Conservation (phyloP, 1,140 invertebrate genomes). For the Drosophila biarmipes region DNA sequence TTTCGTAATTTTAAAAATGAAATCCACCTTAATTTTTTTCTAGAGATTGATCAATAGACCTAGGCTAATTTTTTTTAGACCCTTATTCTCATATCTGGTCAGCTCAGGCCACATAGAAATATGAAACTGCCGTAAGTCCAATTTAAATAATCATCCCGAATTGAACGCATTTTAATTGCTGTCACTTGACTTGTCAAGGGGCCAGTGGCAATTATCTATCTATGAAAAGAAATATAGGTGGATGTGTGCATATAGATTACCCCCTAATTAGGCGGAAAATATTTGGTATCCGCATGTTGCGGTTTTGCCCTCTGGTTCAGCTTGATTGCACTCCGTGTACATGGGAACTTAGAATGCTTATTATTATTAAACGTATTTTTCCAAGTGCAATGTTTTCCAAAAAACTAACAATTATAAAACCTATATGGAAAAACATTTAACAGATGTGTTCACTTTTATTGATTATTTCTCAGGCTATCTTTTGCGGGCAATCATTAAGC, state of each 20-base stretch:
- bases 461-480: conserved; percentile 70
- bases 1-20: neutral
- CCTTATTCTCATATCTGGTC: conserved; percentile 8
- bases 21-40: neutral
- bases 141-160: conserved; percentile 31
- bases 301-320: conserved; percentile 35
- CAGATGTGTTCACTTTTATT: conserved; percentile 54
- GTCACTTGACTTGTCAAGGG: conserved; percentile 45
- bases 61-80: conserved; percentile 7
- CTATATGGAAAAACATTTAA: neutral
- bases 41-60: conserved; percentile 13
- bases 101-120: conserved; percentile 12
- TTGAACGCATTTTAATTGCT: conserved; percentile 48
- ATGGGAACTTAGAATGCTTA: neutral
- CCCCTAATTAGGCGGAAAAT: conserved; percentile 62
- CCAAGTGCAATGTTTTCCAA: conserved; percentile 23
- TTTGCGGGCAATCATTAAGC: conserved; percentile 73
- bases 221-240: conserved; percentile 10
- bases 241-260: conserved; percentile 21
- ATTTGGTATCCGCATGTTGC: conserved; percentile 5
- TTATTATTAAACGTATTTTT: neutral
- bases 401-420: conserved; percentile 15
- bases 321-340: conserved; percentile 34
- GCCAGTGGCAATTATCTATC: conserved; percentile 38
- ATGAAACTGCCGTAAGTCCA: neutral